Evolutionary conservation across 2,113 vertebrate genomes (phyloP), one percentile per base, ranked within the genome.

Genomic region (Tinamus guttatus): DNA sequence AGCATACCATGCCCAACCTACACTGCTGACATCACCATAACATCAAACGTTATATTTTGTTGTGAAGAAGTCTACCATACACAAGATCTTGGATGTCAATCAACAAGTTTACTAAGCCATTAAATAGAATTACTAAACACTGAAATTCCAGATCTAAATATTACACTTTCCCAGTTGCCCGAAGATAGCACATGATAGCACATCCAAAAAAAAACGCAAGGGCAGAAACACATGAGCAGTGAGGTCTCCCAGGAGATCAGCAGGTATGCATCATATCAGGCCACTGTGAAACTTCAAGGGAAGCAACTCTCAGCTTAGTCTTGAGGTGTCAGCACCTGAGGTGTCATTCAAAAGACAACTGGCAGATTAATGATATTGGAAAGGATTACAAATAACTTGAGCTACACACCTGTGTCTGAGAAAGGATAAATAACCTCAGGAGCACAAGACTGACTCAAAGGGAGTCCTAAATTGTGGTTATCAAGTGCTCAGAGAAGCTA

Each of bases 351-450:
- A 93, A 85, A 90, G 68, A 30, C 9, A 90, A 96, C 74, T 94
- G 90, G 7, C 92, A 88, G 90, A 96, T 95, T 95, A 95, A 75
- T 56, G 19, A 59, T 81, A 95, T 86, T 32, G 83, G 60, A 83
- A 93, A 90, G 51, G 24, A 95, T 95, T 88, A 92, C 4, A 17
- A 90, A 52, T 73, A 90, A 81, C 7, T 63, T 95, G 0, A 90
- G 88, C 90, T 95, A 62, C 41, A 90, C 90, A 83, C n/a, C 82
- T 81, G 67, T 8, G 24, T 75, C 1, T 78, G 27, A 87, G 67
- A 88, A 88, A 74, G 69, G 73, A 78, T 93, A 78, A 95, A 92
- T 41, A 56, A 90, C 36, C 82, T 94, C 54, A 84, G 32, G 14
- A 90, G 76, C 36, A 21, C 30, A 85, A 96, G 90, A 40, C 2